Conservation (phyloP, 1,140 invertebrate genomes). For the Eurosta solidaginis region DNA sequence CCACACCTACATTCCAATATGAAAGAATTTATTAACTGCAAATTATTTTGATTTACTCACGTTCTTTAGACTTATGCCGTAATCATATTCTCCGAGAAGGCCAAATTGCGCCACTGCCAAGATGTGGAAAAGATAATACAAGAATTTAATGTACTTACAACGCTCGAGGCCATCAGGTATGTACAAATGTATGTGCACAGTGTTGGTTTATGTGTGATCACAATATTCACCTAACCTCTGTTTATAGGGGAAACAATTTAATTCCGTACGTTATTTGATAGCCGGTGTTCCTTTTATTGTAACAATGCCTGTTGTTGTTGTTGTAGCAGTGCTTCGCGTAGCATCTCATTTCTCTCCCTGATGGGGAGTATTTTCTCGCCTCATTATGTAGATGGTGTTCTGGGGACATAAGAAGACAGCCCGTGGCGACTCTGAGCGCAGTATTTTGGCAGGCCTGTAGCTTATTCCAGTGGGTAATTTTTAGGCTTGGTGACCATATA, state of each 20-base stretch:
- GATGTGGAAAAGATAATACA: constrained; percentile 58
- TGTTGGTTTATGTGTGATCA: background rate
- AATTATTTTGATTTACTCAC: background rate
- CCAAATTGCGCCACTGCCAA: constrained; percentile 49
- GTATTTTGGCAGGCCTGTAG: no score
- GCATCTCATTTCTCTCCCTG: no score
- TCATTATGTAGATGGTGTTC: no score
- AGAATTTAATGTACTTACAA: constrained; percentile 55
- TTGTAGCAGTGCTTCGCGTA: no score
- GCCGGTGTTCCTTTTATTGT: background rate
- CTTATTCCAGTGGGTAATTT: no score
- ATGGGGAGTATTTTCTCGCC: no score
- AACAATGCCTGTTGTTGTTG: no score
- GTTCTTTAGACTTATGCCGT: constrained; percentile 52
- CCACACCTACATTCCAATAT: background rate
- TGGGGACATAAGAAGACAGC: no score
- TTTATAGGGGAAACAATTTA: background rate
- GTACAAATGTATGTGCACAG: background rate
- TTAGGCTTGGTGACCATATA: no score
- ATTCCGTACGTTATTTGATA: background rate
- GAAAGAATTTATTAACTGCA: background rate
- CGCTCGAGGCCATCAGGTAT: constrained; percentile 61
- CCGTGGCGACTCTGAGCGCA: no score
- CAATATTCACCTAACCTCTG: background rate
- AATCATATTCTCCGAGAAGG: constrained; percentile 55